Evolutionary conservation across 2,888 invertebrate species (phyloP).

Genomic region (Rhyacophila evoluta): DNA sequence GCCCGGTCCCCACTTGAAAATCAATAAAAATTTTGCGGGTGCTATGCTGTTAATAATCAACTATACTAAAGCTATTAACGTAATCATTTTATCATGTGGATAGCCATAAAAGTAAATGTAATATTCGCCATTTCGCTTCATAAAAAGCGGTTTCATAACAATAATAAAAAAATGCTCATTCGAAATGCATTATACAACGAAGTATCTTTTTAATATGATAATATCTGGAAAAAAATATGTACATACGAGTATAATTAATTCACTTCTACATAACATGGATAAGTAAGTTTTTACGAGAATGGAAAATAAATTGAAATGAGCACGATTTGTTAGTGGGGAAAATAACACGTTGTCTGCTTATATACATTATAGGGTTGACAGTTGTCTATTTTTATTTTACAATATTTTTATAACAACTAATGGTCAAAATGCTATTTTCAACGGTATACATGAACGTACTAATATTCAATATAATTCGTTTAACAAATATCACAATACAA

Average conservation of each 20-base stretch:
- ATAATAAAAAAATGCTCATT: background rate
- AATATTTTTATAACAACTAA: no score
- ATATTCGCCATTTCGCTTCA: background rate
- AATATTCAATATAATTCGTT: no score
- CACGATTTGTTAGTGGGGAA: no score
- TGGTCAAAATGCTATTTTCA: no score
- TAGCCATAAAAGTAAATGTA: background rate
- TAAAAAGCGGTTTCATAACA: background rate
- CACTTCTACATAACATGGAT: background rate
- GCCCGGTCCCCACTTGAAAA: no score
- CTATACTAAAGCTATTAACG: background rate
- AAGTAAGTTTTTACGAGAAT: background rate
- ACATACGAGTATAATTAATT: background rate
- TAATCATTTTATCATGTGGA: slow-evolving; percentile 7
- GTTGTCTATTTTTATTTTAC: no score
- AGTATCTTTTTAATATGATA: background rate
- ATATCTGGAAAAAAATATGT: background rate
- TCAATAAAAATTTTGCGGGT: no score
- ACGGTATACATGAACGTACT: no score
- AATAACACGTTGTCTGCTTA: no score
- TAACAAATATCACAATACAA: no score
- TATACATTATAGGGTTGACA: no score
- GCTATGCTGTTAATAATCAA: slow-evolving; percentile 15
- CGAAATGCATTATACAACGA: slow-evolving; percentile 14
- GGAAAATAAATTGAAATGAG: background rate